These are phyloP conservation scores for Caenorhabditis plicata DNA, from an alignment of 2,888 invertebrate species.

Conservation along the genomic window DNA sequence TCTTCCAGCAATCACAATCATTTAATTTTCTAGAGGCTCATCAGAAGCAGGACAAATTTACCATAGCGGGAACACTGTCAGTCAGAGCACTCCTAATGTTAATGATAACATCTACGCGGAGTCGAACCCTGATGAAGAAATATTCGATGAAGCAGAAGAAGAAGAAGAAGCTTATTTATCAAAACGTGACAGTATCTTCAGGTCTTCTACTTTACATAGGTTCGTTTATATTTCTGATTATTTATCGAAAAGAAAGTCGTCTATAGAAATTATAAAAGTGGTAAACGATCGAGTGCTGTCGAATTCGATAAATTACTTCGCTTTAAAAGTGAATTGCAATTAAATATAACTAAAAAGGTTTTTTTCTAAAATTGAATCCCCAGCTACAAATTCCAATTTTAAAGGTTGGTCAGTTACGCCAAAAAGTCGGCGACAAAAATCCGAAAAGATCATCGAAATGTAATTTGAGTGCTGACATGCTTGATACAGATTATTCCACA, in stretches of 20 bases:
- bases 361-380: not conserved
- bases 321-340: conserved; percentile 53
- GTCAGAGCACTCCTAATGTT: not conserved
- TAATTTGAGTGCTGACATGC: conserved; percentile 29
- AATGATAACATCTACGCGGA: not conserved
- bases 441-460: conserved; percentile 28
- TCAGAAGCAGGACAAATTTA: no score
- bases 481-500: conserved; percentile 26
- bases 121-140: conserved; percentile 29
- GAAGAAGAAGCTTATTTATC: conserved; percentile 4
- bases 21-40: no score
- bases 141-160: conserved; percentile 30
- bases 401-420: conserved; percentile 39
- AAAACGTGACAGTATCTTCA: conserved; percentile 14
- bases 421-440: conserved; percentile 39
- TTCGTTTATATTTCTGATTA: not conserved
- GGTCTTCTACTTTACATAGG: conserved; percentile 24
- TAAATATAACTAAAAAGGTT: conserved; percentile 54
- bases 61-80: no score
- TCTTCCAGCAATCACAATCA: no score
- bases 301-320: conserved; percentile 51
- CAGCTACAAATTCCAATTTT: not conserved
- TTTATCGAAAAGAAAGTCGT: conserved; percentile 2
- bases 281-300: conserved; percentile 38
- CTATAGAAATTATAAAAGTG: no score